Percentiles rank a stretch among this genome's conserved stretches.
Conservation (phyloP, 2,113 vertebrate genomes). For the Acanthisitta chloris region DNA sequence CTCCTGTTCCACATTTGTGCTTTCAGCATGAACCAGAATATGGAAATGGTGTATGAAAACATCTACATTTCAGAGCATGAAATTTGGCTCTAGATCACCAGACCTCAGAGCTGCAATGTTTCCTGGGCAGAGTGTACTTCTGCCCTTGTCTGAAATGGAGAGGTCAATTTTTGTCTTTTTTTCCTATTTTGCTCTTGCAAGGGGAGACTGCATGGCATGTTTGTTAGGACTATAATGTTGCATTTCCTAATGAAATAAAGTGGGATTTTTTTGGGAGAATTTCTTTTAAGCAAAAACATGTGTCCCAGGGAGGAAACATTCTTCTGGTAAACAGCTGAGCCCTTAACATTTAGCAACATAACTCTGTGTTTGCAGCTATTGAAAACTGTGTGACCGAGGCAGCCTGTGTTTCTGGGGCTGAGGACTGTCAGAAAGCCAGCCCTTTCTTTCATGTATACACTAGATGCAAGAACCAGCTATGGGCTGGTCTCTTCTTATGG, state of each 20-base stretch:
- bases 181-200: neutral
- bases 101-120: neutral
- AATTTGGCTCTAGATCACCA: neutral
- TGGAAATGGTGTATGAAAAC: neutral
- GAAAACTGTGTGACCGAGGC: constrained; percentile 44
- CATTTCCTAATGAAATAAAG: constrained; percentile 48
- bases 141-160: neutral
- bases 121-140: neutral
- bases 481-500: constrained; percentile 25
- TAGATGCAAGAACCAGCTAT: constrained; percentile 31
- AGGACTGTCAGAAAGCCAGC: constrained; percentile 42
- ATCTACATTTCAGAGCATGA: neutral
- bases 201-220: neutral
- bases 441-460: neutral
- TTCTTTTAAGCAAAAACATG: constrained; percentile 66
- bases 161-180: neutral
- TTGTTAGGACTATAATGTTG: constrained; percentile 6
- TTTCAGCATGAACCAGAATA: neutral
- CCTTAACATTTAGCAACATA: constrained; percentile 61
- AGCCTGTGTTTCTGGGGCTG: constrained; percentile 20
- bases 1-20: neutral
- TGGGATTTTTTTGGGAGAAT: neutral
- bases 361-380: constrained; percentile 50
- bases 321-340: constrained; percentile 65
- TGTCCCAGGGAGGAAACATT: constrained; percentile 56